Evolutionary conservation across 1,140 invertebrate genomes (phyloP).

Genomic region (Dendroctonus valens): DNA sequence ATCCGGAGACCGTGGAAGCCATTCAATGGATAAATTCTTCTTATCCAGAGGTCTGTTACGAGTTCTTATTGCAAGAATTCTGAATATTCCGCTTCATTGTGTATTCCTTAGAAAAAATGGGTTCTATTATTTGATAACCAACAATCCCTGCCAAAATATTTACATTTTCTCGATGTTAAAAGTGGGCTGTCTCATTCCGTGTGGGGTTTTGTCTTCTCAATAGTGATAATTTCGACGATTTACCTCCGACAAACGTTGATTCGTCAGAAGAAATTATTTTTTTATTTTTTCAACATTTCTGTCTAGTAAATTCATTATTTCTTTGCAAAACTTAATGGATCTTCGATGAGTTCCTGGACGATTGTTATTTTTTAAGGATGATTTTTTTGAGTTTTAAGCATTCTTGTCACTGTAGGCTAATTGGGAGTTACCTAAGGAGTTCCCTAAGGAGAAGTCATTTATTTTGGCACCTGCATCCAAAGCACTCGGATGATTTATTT

Average conservation of each 20-base stretch:
- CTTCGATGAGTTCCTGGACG: slow-evolving; percentile 25
- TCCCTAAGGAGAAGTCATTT: too few species aligned
- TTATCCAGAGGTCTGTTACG: neutral
- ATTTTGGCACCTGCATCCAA: too few species aligned
- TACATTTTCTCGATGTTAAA: slow-evolving; percentile 27
- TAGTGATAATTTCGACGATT: slow-evolving; percentile 28
- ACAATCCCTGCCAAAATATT: slow-evolving; percentile 29
- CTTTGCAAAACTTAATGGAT: slow-evolving; percentile 19
- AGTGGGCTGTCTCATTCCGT: slow-evolving; percentile 28
- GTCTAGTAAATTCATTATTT: slow-evolving; percentile 16
- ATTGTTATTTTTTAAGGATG: slow-evolving; percentile 25
- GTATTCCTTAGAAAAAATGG: slow-evolving; percentile 24
- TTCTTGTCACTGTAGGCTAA: too few species aligned
- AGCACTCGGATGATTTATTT: too few species aligned
- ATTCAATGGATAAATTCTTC: slow-evolving; percentile 2
- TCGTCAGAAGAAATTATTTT: slow-evolving; percentile 29
- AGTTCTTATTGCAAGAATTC: slow-evolving; percentile 20
- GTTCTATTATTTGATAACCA: slow-evolving; percentile 10
- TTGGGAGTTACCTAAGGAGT: too few species aligned
- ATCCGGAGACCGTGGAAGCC: neutral
- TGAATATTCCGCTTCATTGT: slow-evolving; percentile 11
- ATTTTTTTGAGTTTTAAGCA: slow-evolving; percentile 3
- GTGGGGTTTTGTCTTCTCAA: slow-evolving; percentile 26
- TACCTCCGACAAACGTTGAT: slow-evolving; percentile 19
- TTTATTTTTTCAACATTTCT: slow-evolving; percentile 2